Evolutionary conservation across 2,113 vertebrate species (phyloP), one percentile per base, ranked within the genome.

Genomic region (Podilymbus podiceps): DNA sequence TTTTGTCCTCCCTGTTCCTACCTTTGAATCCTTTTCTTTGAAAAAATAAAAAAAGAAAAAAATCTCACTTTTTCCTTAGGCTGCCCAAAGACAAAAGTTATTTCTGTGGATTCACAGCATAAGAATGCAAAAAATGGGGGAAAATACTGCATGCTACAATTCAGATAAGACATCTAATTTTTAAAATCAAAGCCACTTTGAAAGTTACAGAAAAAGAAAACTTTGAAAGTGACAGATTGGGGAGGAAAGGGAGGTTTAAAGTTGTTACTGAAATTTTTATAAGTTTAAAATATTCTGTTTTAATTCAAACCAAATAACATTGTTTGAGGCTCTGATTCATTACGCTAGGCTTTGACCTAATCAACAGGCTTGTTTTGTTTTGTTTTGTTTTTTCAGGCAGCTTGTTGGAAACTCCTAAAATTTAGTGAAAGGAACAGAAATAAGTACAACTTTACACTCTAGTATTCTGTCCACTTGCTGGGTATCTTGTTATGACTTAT

Each of bases 321-420:
- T 79, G 9, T 58, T 77, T n/a, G 9, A 49, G 73, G 20, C 18
- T 77, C 60, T 38, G 31, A 60, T 56, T 73, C 17, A 47, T 74
- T 77, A 63, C 35, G 56, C 49, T 62, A 89, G 75, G 60, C 64
- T 97, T 97, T 85, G 78, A 90, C 53, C 50, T 81, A 66, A 88
- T 85, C 85, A 95, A 80, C 30, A 25, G 14, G 27, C 30, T 40
- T 31, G 3, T 0, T 38, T 38, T 38, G 38, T 38, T 38, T 38
- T 38, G 0, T 46, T 47, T 47, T 30, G 0, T 0, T 10, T 59
- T 75, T 94, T 73, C 72, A 62, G 90, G n/a, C 5, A 59, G 53
- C 38, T 95, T 76, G 40, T 95, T 90, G 94, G 91, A 96, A 97
- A 97, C 73, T 89, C 75, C 68, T 66, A 62, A 27, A 95, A 96